Conservation (phyloP, 2,797 vertebrate genomes). For the Epinephelus malabaricus region DNA sequence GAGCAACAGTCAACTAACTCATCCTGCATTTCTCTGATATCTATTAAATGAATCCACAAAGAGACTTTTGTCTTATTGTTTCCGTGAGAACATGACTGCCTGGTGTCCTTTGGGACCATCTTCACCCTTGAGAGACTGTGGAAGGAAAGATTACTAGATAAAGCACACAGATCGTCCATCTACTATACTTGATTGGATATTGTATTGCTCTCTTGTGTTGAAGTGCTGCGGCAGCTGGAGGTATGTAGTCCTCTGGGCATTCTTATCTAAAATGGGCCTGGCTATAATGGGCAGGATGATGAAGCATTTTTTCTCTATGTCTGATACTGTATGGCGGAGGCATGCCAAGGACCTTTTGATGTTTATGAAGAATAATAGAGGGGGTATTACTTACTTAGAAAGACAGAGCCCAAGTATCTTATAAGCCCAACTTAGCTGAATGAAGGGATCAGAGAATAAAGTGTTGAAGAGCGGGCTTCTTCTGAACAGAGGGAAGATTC, state of each 20-base stretch:
- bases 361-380: constrained; percentile 46
- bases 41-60: constrained; percentile 1
- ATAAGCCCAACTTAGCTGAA: constrained; percentile 26
- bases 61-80: constrained; percentile 1
- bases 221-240: constrained; percentile 28
- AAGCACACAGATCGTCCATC: constrained; percentile 9
- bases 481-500: constrained; percentile 7
- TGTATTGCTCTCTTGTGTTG: constrained; percentile 16
- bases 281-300: constrained; percentile 46
- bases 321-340: constrained; percentile 25
- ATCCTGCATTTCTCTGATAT: background rate
- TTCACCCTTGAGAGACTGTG: background rate
- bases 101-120: background rate
- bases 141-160: constrained; percentile 18
- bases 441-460: constrained; percentile 40
- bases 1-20: background rate
- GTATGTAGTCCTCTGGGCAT: constrained; percentile 11
- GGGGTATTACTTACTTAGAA: constrained; percentile 33
- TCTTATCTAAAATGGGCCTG: constrained; percentile 62
- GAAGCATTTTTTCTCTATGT: constrained; percentile 27
- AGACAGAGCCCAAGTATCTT: constrained; percentile 28
- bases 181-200: constrained; percentile 28
- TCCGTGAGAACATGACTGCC: background rate
- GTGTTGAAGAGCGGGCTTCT: background rate
- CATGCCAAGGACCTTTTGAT: constrained; percentile 35